Conservation (phyloP, 53 echinoderm and acorn worm genomes). For the Stichopus horrens region DNA sequence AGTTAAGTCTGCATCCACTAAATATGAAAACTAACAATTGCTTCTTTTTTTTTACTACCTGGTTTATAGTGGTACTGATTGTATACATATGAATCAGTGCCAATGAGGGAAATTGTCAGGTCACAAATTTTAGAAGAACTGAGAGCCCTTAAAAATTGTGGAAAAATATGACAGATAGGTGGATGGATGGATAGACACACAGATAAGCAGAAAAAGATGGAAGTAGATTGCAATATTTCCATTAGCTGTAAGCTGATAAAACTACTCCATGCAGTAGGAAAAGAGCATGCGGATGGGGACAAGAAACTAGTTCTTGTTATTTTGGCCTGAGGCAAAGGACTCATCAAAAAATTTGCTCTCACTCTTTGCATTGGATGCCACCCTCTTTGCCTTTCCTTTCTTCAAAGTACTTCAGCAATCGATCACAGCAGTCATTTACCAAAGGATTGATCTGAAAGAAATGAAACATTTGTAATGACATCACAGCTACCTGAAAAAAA, state of each 20-base stretch:
- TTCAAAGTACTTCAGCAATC: conserved; percentile 9
- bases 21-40: too few relatives aligned
- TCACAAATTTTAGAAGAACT: too few relatives aligned
- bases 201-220: neutral
- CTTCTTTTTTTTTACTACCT: too few relatives aligned
- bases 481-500: too few relatives aligned
- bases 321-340: neutral
- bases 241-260: neutral
- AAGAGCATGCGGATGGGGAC: neutral
- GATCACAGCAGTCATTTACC: conserved; percentile 44
- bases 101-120: too few relatives aligned
- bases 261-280: neutral
- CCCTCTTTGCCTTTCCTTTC: neutral
- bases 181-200: too few relatives aligned
- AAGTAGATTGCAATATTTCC: neutral
- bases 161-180: too few relatives aligned
- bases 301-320: neutral
- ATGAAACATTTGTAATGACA: neutral
- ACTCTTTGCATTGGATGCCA: conserved; percentile 29
- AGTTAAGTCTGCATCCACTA: too few relatives aligned
- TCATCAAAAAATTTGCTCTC: neutral
- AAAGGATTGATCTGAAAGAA: conserved; percentile 35
- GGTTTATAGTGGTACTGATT: too few relatives aligned
- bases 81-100: too few relatives aligned
- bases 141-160: too few relatives aligned